These are phyloP conservation scores for Nymphalis c-album DNA, from an alignment of 2,888 invertebrate genomes.

Conservation along the genomic window DNA sequence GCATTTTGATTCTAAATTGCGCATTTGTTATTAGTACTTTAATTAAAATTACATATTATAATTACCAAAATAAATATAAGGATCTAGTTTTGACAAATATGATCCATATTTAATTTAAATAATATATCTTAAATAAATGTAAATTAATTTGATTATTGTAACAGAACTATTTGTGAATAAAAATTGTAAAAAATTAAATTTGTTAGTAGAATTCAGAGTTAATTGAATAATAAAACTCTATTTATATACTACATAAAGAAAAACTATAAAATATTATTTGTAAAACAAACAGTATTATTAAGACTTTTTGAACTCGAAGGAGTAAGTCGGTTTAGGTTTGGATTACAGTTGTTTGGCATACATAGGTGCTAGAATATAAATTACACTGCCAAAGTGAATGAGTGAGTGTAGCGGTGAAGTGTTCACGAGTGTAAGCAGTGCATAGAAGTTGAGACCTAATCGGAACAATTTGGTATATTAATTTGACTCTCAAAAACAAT, in stretches of 20 bases:
- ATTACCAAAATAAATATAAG: constrained; percentile 23
- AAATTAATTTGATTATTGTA: constrained; percentile 2
- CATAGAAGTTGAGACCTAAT: constrained; percentile 18
- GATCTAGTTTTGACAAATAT: constrained; percentile 5
- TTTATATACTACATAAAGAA: constrained; percentile 5
- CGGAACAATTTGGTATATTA: not conserved
- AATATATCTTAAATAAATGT: constrained; percentile 9
- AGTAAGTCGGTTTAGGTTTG: constrained; percentile 26
- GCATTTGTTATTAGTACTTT: constrained; percentile 20
- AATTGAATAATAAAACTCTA: constrained; percentile 5
- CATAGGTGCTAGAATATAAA: constrained; percentile 45
- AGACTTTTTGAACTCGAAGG: constrained; percentile 27
- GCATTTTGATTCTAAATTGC: constrained; percentile 24
- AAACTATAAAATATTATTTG: constrained; percentile 29
- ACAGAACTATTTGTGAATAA: constrained; percentile 18
- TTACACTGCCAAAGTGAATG: constrained; percentile 45
- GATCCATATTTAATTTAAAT: constrained; percentile 7
- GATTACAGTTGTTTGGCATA: constrained; percentile 34
- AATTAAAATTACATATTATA: constrained; percentile 14
- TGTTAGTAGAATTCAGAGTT: constrained; percentile 14
- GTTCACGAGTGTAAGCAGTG: constrained; percentile 6
- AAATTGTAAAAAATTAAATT: constrained; percentile 18
- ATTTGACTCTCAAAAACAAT: not conserved
- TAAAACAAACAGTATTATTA: constrained; percentile 43
- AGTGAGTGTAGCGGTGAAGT: constrained; percentile 15